Evolutionary conservation across 1,140 invertebrate genomes (phyloP).

Genomic region (Ceratina japonica): DNA sequence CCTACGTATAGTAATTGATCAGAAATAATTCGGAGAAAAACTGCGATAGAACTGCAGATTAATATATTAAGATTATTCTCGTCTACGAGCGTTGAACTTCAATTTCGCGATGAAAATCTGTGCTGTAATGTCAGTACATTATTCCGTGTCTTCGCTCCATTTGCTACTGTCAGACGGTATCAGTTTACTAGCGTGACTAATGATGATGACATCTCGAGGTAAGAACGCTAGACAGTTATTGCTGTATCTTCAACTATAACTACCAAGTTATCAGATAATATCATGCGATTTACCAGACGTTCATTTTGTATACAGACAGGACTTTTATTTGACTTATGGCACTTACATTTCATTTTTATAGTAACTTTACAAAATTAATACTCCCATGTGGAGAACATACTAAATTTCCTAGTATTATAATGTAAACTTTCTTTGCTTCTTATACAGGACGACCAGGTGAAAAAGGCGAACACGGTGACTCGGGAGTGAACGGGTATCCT

Average conservation of each 20-base stretch:
- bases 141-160: constrained; percentile 20
- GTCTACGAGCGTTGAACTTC: background rate
- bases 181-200: constrained; percentile 40
- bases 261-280: background rate
- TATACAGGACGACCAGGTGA: constrained; percentile 74
- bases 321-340: background rate
- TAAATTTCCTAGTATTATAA: too few species aligned
- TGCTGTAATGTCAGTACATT: background rate
- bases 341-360: too few species aligned
- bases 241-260: background rate
- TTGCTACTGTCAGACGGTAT: constrained; percentile 35
- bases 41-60: too few species aligned
- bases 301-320: background rate
- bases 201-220: constrained; percentile 10
- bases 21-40: too few species aligned
- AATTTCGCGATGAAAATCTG: constrained; percentile 1
- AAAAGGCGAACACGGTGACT: constrained; percentile 74
- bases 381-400: too few species aligned
- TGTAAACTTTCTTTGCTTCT: background rate
- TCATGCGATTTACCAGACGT: background rate
- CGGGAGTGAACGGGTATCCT: constrained; percentile 71
- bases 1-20: too few species aligned
- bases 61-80: too few species aligned
- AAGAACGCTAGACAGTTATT: constrained; percentile 7
- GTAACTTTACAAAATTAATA: background rate